phyloP scores from a whole-genome alignment of 2,113 vertebrate species.

The Naja naja region DNA sequence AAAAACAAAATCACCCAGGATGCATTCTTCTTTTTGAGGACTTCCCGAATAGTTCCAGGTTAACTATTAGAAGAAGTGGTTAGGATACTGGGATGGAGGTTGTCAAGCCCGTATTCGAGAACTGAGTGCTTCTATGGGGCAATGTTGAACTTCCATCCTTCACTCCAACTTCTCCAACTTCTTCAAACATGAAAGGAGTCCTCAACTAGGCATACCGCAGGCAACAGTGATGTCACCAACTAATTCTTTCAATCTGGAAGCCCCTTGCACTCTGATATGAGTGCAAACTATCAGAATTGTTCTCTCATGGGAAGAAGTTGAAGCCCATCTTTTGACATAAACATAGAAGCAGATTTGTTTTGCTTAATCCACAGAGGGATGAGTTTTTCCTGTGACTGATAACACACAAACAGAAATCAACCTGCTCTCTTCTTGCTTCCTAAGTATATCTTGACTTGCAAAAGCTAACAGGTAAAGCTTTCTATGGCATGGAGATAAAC shows the following conservation, averaged over 20 bases:
- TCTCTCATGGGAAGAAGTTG: not conserved
- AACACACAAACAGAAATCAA: not conserved
- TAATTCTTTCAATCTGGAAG: not conserved
- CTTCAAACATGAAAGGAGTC: not conserved
- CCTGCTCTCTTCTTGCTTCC: not conserved
- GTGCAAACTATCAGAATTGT: not conserved
- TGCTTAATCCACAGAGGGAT: not conserved
- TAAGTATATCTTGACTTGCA: not conserved
- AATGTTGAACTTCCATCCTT: not conserved
- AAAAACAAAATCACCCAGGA: rapidly evolving
- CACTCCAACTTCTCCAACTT: not conserved
- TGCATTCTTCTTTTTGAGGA: not conserved
- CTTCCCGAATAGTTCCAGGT: no score
- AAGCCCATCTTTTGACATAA: not conserved
- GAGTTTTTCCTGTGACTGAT: not conserved
- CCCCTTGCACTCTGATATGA: not conserved
- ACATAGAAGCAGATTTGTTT: not conserved
- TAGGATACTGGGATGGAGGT: not conserved
- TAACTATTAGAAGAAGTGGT: not conserved
- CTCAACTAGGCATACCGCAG: not conserved
- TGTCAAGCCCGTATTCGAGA: not conserved
- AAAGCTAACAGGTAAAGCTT: not conserved
- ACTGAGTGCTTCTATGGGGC: not conserved
- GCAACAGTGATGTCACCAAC: not conserved
- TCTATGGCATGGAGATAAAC: not conserved